Conservation (phyloP, 2,113 vertebrate genomes). For the Orthonyx spaldingii region DNA sequence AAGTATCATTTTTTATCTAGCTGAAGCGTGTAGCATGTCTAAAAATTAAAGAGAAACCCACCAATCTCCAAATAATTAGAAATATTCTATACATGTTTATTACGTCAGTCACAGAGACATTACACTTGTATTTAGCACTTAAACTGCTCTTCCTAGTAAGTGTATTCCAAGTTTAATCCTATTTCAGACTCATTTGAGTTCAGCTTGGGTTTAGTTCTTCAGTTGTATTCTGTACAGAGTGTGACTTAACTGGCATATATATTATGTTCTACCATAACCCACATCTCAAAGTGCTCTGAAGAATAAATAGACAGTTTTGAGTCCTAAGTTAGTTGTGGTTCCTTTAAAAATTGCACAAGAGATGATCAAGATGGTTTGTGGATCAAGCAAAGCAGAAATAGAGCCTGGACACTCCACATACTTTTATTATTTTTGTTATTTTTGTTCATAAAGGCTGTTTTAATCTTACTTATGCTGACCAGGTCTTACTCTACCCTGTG, state of each 20-base stretch:
- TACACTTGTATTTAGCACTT: not conserved
- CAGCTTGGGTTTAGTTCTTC: not conserved
- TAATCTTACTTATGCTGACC: not conserved
- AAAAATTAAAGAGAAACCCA: not conserved
- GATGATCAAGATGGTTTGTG: not conserved
- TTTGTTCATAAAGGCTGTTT: not conserved
- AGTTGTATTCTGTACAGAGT: not conserved
- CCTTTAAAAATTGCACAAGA: not conserved
- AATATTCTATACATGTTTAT: not conserved
- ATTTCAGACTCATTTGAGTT: not conserved
- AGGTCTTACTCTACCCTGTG: not conserved
- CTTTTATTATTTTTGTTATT: not conserved
- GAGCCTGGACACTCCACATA: not conserved
- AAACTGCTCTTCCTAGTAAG: not conserved
- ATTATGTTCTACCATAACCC: not conserved
- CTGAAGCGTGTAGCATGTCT: not conserved
- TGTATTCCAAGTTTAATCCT: not conserved
- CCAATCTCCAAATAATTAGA: not conserved
- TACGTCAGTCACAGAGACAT: not conserved
- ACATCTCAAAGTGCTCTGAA: not conserved
- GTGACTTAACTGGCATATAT: not conserved
- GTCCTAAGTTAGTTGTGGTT: not conserved
- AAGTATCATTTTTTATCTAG: slow-evolving; percentile 3
- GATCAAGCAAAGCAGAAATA: slow-evolving; percentile 23
- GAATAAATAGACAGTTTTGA: not conserved